These are phyloP conservation scores for Thalassarche chlororhynchos DNA, from an alignment of 2,113 vertebrate genomes.

Conservation along the genomic window DNA sequence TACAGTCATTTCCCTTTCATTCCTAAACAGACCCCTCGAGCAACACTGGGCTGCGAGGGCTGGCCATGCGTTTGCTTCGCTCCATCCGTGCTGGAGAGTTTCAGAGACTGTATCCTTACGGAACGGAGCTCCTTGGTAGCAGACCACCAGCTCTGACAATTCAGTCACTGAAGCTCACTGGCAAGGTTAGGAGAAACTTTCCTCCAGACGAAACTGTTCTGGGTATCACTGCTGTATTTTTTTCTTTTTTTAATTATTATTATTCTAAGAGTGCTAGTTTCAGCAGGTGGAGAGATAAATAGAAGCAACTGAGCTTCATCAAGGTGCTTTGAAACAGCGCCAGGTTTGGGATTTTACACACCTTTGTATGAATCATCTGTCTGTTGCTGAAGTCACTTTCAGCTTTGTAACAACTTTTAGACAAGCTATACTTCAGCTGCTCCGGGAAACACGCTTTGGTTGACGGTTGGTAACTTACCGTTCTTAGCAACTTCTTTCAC, in stretches of 20 bases:
- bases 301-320: neutral
- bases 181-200: neutral
- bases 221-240: neutral
- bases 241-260: neutral
- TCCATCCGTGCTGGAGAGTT: fast-evolving
- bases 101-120: neutral
- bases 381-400: neutral
- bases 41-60: neutral
- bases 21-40: neutral
- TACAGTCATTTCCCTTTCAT: neutral
- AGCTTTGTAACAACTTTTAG: neutral
- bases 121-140: neutral
- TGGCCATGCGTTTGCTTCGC: fast-evolving
- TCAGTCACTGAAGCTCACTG: neutral
- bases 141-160: neutral
- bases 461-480: fast-evolving
- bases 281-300: neutral
- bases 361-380: neutral
- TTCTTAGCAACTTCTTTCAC: neutral
- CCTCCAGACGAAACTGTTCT: neutral
- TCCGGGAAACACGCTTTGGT: neutral
- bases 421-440: neutral
- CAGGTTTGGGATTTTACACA: neutral
- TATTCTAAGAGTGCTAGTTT: neutral
- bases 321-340: neutral